Percentiles rank a stretch among this genome's conserved stretches.
Evolutionary conservation across 2,888 invertebrate species (phyloP).

Genomic region (Piscicola geometra): DNA sequence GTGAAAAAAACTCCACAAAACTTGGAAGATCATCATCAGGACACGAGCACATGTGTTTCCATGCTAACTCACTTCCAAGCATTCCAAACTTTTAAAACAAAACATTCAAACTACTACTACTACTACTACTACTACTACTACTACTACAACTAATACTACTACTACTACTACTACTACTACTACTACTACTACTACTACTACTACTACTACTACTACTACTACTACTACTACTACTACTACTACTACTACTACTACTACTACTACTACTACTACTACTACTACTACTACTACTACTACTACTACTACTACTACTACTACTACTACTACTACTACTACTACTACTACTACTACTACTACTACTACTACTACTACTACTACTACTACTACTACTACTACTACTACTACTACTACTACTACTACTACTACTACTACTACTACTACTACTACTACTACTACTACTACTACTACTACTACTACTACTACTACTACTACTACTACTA

Average conservation of each 20-base stretch:
- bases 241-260: conserved; percentile 24
- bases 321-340: conserved; percentile 22
- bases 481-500: conserved; percentile 24
- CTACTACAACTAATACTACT: background rate
- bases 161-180: conserved; percentile 22
- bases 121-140: no score
- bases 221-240: conserved; percentile 24
- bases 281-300: conserved; percentile 24
- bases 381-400: conserved; percentile 24
- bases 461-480: conserved; percentile 22
- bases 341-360: conserved; percentile 24
- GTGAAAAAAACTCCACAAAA: no score
- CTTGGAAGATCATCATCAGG: no score
- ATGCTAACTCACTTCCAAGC: no score
- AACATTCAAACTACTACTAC: no score
- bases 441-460: conserved; percentile 24
- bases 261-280: conserved; percentile 24
- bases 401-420: conserved; percentile 24
- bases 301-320: conserved; percentile 24
- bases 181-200: conserved; percentile 24
- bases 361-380: conserved; percentile 24
- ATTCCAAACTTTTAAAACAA: no score
- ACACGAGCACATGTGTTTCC: no score
- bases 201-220: conserved; percentile 22
- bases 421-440: conserved; percentile 24